Base-by-base conservation (phyloP, 2,888 invertebrate species). In the Zaprionus obscuricornis region DNA sequence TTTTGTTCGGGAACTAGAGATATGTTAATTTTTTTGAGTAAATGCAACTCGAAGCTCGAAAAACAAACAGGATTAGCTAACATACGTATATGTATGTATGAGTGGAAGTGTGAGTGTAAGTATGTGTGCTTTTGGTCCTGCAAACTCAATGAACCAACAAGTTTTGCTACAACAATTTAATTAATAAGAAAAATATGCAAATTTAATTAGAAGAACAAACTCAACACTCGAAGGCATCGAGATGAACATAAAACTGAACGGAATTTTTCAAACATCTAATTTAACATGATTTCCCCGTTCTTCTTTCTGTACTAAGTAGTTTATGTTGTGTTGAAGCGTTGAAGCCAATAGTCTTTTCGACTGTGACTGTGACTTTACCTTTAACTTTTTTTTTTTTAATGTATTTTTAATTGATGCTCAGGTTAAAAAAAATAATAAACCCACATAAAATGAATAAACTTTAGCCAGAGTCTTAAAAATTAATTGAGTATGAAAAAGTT, bases 161-260 rank as follows among this genome's bases (percentile, higher is more conserved):
- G 37, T 57, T 59, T 49, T 63, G 31, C 22, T 17, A 47, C 64
- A 84, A 84, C 77, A 85, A 66, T 82, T 85, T 77, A 71, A 81
- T 85, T 82, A 84, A 69, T 84, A 74, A n/a, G n/a, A n/a, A 72
- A 78, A 85, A 81, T 84, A 86, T 86, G 82, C 74, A 81, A 82
- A 86, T 82, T 82, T 86, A 77, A 86, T 82, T 77, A 86, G 52
- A 56, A 52, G 52, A 43, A 52, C 46, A 69, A 69, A 69, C 66
- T 36, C 24, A 40, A 40, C 50, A 26, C 40, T 39, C 5, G 10
- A 17, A 14, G 26, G 20, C 18, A 0, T 8, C 26, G 11, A 51
- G 45, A 27, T 33, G 36, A 34, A 17, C 16, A 18, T 11, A n/a
- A 22, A 54, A 49, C n/a, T n/a, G n/a, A 29, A 10, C 22, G 17